Conservation (phyloP, 1,140 invertebrate species). For the Drosophila willistoni region DNA sequence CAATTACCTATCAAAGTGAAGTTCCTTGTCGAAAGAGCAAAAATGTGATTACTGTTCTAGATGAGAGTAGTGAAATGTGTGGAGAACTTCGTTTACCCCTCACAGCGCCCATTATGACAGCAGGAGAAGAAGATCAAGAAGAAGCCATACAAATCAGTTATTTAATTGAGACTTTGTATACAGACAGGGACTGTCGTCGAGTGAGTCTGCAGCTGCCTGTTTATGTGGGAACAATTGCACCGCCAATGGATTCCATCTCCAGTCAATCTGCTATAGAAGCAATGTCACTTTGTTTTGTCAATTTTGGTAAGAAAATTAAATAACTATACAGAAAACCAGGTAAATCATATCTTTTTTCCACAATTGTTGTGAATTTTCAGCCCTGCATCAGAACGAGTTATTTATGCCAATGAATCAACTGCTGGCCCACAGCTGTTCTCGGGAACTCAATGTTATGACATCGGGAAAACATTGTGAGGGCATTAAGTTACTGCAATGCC, state of each 20-base stretch:
- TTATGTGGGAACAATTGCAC: slow-evolving; percentile 57
- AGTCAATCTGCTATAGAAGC: slow-evolving; percentile 2
- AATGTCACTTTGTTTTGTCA: slow-evolving; percentile 41
- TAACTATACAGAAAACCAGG: no score
- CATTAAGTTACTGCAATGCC: slow-evolving; percentile 44
- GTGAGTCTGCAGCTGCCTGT: slow-evolving; percentile 44
- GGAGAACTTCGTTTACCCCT: slow-evolving; percentile 54
- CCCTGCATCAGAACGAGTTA: slow-evolving; percentile 41
- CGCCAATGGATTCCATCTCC: slow-evolving; percentile 21
- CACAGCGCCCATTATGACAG: slow-evolving; percentile 47
- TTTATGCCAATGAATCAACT: slow-evolving; percentile 41
- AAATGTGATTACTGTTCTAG: slow-evolving; percentile 31
- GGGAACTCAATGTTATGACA: slow-evolving; percentile 28
- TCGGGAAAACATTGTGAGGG: slow-evolving; percentile 39
- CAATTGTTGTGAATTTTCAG: slow-evolving; percentile 25
- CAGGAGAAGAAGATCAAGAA: not conserved
- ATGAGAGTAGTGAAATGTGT: slow-evolving; percentile 17
- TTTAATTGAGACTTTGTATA: slow-evolving; percentile 47
- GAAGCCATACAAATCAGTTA: slow-evolving; percentile 48
- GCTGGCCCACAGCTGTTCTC: slow-evolving; percentile 48
- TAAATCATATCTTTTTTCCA: not conserved
- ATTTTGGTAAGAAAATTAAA: slow-evolving; percentile 44
- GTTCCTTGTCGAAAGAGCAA: slow-evolving; percentile 36
- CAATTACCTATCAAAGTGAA: slow-evolving; percentile 38
- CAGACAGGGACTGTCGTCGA: not conserved